Percentiles rank a stretch among this genome's conserved stretches.
Conservation (phyloP, 2,113 vertebrate genomes). For the Sapajus apella region DNA sequence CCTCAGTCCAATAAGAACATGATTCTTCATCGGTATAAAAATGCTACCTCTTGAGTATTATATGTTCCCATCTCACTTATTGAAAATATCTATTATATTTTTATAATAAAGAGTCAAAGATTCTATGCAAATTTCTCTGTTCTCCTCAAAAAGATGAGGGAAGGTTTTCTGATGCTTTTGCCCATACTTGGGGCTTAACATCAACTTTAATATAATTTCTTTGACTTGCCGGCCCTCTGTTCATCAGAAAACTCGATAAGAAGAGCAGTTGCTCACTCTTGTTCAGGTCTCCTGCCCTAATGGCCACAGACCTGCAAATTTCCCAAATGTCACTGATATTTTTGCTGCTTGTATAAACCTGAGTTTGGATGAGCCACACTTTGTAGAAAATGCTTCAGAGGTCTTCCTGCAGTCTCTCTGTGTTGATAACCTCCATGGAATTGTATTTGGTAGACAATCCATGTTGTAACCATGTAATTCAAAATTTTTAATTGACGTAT, state of each 20-base stretch:
- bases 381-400: not conserved
- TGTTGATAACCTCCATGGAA: not conserved
- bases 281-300: not conserved
- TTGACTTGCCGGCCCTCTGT: not conserved
- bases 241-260: not conserved
- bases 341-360: not conserved
- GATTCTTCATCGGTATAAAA: not conserved
- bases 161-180: not conserved
- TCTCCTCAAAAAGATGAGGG: not conserved
- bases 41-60: not conserved
- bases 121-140: not conserved
- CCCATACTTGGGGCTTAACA: not conserved
- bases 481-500: not conserved
- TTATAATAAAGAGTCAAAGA: not conserved
- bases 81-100: not conserved
- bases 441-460: not conserved
- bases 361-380: not conserved
- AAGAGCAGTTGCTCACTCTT: rapidly evolving
- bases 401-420: not conserved
- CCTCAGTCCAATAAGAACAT: not conserved
- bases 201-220: not conserved
- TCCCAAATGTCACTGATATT: not conserved
- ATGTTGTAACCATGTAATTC: not conserved
- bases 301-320: not conserved
- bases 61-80: not conserved